Percentiles rank a stretch among this genome's conserved stretches.
phyloP scores from a whole-genome alignment of 1,140 invertebrate species.

The Bactericera cockerelli region DNA sequence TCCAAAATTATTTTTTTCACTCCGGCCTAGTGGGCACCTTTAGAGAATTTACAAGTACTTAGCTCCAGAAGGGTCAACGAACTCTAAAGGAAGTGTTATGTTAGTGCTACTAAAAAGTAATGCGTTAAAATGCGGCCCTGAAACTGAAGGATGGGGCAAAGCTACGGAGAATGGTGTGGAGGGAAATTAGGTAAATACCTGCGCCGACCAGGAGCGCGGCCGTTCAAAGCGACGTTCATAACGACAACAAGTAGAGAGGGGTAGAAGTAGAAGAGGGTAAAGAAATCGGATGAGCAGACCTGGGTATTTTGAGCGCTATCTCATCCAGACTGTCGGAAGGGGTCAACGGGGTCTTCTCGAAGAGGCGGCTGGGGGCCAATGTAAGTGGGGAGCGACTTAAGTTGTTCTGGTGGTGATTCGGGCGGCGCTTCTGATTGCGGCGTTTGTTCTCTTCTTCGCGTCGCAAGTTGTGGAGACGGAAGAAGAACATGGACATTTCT shows the following conservation, averaged over 20 bases:
- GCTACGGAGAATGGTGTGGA: too few species aligned
- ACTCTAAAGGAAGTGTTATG: too few species aligned
- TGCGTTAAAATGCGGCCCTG: too few species aligned
- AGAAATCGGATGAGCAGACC: constrained; percentile 39
- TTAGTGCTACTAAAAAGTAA: too few species aligned
- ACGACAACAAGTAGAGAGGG: constrained; percentile 8
- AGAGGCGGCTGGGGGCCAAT: constrained; percentile 56
- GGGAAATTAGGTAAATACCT: constrained; percentile 5
- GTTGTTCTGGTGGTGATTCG: constrained; percentile 35
- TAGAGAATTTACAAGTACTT: too few species aligned
- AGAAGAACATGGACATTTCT: constrained; percentile 79
- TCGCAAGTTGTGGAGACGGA: constrained; percentile 75
- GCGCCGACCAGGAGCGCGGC: constrained; percentile 6
- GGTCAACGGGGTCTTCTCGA: constrained; percentile 62
- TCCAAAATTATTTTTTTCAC: too few species aligned
- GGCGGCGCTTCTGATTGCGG: constrained; percentile 34
- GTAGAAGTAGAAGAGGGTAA: constrained; percentile 22
- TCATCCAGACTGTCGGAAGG: constrained; percentile 78
- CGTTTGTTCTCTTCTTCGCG: constrained; percentile 55
- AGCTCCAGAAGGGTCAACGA: too few species aligned
- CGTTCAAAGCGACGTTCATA: background rate
- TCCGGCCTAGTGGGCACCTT: too few species aligned
- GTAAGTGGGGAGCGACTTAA: constrained; percentile 35
- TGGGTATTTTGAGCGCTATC: constrained; percentile 79
- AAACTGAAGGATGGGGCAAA: too few species aligned